Base-by-base conservation (phyloP, 2,797 vertebrate species). In the Bradypodion pumilum region DNA sequence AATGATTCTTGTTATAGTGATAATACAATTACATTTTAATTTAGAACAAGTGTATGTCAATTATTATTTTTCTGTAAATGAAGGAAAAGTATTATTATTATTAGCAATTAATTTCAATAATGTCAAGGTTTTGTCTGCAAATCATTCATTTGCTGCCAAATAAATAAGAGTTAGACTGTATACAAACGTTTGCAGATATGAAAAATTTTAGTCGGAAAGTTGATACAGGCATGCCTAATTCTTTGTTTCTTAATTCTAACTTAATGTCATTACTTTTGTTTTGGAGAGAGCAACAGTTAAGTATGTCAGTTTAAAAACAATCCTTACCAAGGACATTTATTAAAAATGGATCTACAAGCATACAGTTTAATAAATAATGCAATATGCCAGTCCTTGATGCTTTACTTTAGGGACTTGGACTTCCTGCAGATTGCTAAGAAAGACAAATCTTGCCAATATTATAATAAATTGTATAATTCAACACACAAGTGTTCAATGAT, bases 21-120 rank as follows among this genome's bases (percentile, higher is more conserved):
- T 77, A 86, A 88, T 90, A 72, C 89, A 94, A 92, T 92, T 93
- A 84, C 1, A 19, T 35, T 87, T 94, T 90, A 81, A 89, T 88
- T 90, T 86, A 40, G 81, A 90, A 65, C 13, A 94, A 91, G 80
- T 89, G 27, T 82, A 84, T 85, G 94, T 93, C 80, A 86, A 85
- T 91, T 90, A 65, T 65, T 70, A 70, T 27, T 91, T 69, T 90
- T 63, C 44, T 56, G 56, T n/a, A 85, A 93, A 92, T 87, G 40
- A n/a, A n/a, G n/a, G n/a, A n/a, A 89, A 88, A 12, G 16, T 88
- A 21, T 70, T 88, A 84, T 70, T 88, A 84, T 89, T 92, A 91
- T 86, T 87, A 92, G 62, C 40, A 91, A 85, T 84, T 75, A 88
- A 74, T 84, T 84, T 82, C 32, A 83, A 72, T 85, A 89, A 29